Evolutionary conservation across 2,797 vertebrate genomes (phyloP), one percentile per base, ranked within the genome.

Genomic region (Momotus momota): DNA sequence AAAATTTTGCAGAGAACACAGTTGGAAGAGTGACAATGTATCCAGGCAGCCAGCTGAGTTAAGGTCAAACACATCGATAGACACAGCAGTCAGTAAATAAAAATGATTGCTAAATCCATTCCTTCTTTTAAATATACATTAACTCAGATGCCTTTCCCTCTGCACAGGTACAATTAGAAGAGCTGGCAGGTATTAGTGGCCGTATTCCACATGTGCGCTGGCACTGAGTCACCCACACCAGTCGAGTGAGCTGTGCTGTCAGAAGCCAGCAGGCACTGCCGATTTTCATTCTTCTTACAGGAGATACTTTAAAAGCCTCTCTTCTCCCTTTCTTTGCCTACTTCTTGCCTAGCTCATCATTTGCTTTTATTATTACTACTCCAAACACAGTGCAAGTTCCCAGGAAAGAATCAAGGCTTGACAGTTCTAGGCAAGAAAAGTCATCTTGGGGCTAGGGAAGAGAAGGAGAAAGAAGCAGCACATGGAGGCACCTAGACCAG

Each of bases 181-280:
- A 33, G 29, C 61, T 84, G 61, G 45, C 52, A 79, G 55, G 60
- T 60, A 27, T 4, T 4, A 62, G 38, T 2, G 1, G n/a, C 64
- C 1, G 1, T 26, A 57, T 29, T 38, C 60, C 61, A 25, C 61
- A 17, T 1, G 3, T 22, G 35, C 1, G 1, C 54, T n/a, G 75
- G 66, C 46, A 33, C 48, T 13, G 25, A 58, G 52, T 48, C 72
- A 41, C 41, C 62, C 19, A 26, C 7, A 7, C 13, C 57, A 73
- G 48, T 5, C 1, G 2, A 73, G 75, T 16, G 49, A 40, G 75
- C 54, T 10, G 31, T 15, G 67, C 74, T 25, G 12, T 7, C 60
- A 82, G 84, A 26, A 72, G 31, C 10, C 90, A 92, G 85, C 41
- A 86, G 51, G 31, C 62, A 17, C 64, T 64, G 27, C 29, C 54